Evolutionary conservation across 2,888 invertebrate species (phyloP).

Genomic region (Odiellus spinosus): DNA sequence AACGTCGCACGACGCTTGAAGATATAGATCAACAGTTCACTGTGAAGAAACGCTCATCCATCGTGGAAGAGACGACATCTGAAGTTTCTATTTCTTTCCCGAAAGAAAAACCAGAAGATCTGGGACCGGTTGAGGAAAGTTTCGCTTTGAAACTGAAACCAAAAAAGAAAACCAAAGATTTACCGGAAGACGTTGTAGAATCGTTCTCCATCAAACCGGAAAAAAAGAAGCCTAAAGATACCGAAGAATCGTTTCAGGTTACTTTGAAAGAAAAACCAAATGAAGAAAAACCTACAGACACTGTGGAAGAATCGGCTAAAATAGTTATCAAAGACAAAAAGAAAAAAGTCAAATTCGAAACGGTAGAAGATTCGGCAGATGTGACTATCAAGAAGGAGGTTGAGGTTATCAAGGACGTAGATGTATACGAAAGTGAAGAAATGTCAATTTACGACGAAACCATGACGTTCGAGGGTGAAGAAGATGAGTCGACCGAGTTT

Average conservation of each 20-base stretch:
- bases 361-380: conserved; percentile 14
- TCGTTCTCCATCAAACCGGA: too few species aligned
- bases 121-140: background rate
- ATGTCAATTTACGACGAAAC: too few species aligned
- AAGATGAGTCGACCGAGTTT: conserved; percentile 10
- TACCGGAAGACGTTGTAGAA: background rate
- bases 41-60: too few species aligned
- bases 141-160: background rate
- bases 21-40: too few species aligned
- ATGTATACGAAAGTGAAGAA: background rate
- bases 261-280: background rate
- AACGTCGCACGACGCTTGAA: too few species aligned
- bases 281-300: background rate
- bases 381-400: conserved; percentile 13
- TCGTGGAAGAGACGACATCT: too few species aligned
- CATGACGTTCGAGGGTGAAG: background rate
- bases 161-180: background rate
- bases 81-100: too few species aligned
- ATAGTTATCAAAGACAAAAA: background rate
- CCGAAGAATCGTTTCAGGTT: background rate
- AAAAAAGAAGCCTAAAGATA: too few species aligned
- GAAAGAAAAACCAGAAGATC: too few species aligned
- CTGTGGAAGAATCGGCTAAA: conserved; percentile 1
- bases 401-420: background rate
- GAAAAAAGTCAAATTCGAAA: conserved; percentile 4